Evolutionary conservation across 2,888 invertebrate species (phyloP).

Genomic region (Liopterus haemorrhoidalis): DNA sequence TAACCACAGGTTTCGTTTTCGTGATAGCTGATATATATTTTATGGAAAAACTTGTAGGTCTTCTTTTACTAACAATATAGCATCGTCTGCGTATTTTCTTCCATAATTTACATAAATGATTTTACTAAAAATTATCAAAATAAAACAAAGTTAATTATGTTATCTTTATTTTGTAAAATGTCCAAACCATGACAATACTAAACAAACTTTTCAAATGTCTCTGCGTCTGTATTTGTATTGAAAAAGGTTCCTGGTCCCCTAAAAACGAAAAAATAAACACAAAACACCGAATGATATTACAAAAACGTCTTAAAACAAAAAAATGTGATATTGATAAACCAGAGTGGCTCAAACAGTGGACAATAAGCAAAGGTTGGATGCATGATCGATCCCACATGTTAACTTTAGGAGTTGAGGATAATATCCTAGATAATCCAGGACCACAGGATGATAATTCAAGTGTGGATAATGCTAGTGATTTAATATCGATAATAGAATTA

Average conservation of each 20-base stretch:
- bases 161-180: constrained; percentile 17
- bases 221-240: constrained; percentile 40
- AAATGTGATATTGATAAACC: constrained; percentile 33
- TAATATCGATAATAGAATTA: constrained; percentile 34
- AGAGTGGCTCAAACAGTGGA: constrained; percentile 46
- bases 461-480: constrained; percentile 34
- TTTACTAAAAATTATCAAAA: no score
- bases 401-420: constrained; percentile 31
- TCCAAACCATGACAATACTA: constrained; percentile 27
- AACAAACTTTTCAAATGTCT: constrained; percentile 35
- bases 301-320: constrained; percentile 14
- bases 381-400: constrained; percentile 43
- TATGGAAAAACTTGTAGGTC: no score
- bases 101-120: no score
- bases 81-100: no score
- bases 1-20: no score
- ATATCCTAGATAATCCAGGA: no score
- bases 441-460: constrained; percentile 19
- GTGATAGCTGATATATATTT: no score
- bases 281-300: constrained; percentile 11
- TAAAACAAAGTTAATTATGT: no score
- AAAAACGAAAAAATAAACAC: constrained; percentile 20
- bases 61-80: no score
- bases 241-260: constrained; percentile 41
- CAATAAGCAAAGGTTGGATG: constrained; percentile 47